Evolutionary conservation across 2,888 invertebrate species (phyloP).

Genomic region (Torymus tubicola): DNA sequence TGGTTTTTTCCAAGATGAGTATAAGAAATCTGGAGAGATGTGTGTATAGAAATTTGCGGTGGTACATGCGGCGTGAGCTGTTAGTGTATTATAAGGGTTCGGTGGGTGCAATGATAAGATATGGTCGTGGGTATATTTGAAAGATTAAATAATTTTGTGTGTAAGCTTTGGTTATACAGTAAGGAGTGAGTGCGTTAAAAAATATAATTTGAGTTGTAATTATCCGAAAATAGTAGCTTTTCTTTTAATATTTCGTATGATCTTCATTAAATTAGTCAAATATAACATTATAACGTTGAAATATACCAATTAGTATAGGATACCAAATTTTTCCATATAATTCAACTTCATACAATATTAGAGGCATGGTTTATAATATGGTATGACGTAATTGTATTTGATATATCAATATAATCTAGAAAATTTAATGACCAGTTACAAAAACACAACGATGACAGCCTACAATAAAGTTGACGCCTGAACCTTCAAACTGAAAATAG

Average conservation of each 20-base stretch:
- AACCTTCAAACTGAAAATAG: conserved; percentile 13
- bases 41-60: conserved; percentile 10
- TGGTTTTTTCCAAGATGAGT: too few species aligned
- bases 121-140: background rate
- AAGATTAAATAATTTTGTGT: too few species aligned
- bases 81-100: background rate
- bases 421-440: conserved; percentile 9
- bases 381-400: too few species aligned
- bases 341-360: background rate
- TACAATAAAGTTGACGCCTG: conserved; percentile 1
- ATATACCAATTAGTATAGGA: too few species aligned
- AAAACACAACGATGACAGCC: background rate
- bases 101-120: conserved; percentile 4
- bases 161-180: too few species aligned
- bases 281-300: too few species aligned
- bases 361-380: background rate
- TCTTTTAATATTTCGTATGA: too few species aligned
- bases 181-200: too few species aligned
- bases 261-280: too few species aligned
- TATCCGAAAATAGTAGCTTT: too few species aligned
- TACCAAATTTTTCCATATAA: too few species aligned
- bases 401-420: background rate
- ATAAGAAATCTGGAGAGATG: background rate
- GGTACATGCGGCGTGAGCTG: background rate
- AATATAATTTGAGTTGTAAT: too few species aligned